Conservation (phyloP, 2,113 vertebrate genomes). For the Thalassarche chlororhynchos region DNA sequence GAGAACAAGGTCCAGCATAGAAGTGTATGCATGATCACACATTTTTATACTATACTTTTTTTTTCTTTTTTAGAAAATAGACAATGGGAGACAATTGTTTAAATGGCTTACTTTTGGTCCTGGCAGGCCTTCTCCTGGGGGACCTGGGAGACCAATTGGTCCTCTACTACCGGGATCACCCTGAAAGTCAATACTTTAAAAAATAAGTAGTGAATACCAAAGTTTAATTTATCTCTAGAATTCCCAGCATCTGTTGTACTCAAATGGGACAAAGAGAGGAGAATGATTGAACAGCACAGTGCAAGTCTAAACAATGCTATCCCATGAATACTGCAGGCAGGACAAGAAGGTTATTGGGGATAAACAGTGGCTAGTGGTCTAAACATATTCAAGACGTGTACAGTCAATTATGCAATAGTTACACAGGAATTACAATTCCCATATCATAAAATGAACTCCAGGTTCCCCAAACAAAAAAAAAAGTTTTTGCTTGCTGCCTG, state of each 20-base stretch:
- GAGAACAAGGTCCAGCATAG: neutral
- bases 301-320: neutral
- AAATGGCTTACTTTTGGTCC: conserved; percentile 82
- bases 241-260: neutral
- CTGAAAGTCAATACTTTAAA: conserved; percentile 67
- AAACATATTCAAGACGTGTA: neutral
- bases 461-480: neutral
- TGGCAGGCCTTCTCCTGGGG: conserved; percentile 85
- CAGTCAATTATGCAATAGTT: neutral
- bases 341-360: neutral
- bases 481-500: neutral
- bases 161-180: conserved; percentile 87
- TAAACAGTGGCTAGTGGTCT: neutral
- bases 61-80: neutral
- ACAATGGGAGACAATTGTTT: neutral
- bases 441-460: neutral
- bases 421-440: neutral
- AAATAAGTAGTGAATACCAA: conserved; percentile 3
- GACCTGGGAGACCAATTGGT: conserved; percentile 79
- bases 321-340: neutral
- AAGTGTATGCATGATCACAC: neutral
- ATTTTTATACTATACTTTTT: neutral
- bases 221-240: neutral
- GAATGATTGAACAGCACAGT: neutral
- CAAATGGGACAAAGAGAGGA: neutral